Base-by-base conservation (phyloP, 1,140 invertebrate genomes). In the Solenopsis invicta region DNA sequence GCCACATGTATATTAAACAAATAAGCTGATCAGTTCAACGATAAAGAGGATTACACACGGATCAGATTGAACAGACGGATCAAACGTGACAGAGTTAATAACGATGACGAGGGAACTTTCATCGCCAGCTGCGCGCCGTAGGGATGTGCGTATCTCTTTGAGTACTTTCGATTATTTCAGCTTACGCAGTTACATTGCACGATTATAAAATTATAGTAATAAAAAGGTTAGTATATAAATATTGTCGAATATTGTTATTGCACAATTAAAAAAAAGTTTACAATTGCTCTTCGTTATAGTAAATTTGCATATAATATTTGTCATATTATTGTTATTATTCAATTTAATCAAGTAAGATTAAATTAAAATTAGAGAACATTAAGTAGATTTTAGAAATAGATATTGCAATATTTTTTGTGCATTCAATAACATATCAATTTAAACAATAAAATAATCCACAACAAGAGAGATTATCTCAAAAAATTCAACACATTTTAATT, bases 21-120 rank as follows among this genome's bases (percentile, higher is more conserved):
- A 61, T 54, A 74, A 74, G 54, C 41, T 48, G 41, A 75, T 84
- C 69, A 84, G 62, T 75, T 87, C 56, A 74, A 62, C 64, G 84
- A 71, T 61, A 75, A 89, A 85, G 62, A 74, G 77, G 71, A 37
- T 21, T 48, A 80, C 66, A 81, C 71, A 50, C 29, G 1, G 78
- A 85, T 66, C 50, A 66, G 56, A 64, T 71, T 80, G 34, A 61
- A 69, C 52, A 56, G 29, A 56, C 37, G 88, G 74, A 90, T 89
- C 89, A 90, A 90, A 89, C 85, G 72, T 71, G 77, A 90, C 50
- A 24, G 45, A 61, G 74, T 90, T 90, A 90, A 90, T 89, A 86
- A 89, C 54, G 74, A 67, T 52, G 74, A 78, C 66, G 67, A 78
- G 78, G n/a, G 69, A 90, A 90, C 77, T 89, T 90, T 85, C 71